Evolutionary conservation across 2,113 vertebrate species (phyloP), one percentile per base, ranked within the genome.

Genomic region (Chamaetylas fuelleborni): DNA sequence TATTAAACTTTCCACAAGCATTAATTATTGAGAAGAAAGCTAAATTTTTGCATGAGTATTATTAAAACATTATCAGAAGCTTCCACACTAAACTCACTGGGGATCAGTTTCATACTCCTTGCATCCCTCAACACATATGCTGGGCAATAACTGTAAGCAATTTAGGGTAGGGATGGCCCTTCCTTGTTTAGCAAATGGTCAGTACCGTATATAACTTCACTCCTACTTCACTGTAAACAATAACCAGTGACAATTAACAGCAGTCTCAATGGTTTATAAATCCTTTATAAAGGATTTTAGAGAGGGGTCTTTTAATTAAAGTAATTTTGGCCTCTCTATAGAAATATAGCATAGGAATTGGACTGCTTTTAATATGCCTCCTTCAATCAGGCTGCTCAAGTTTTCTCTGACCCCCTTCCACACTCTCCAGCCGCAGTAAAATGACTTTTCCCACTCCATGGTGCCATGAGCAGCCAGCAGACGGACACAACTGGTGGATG

Each of bases 11-110:
- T 88, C 83, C 82, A 60, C 50, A 71, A 70, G 47, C 12, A 5
- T 86, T 86, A 88, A 88, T 95, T 87, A 81, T 61, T 81, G 88
- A 92, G 51, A 92, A 51, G 69, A 78, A 93, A 87, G 74, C 24
- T 66, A 78, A 67, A 42, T 84, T 91, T 60, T 84, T 86, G 8
- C 74, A 56, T 77, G 15, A 93, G 87, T 36, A 53, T 89, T 91
- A 86, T 85, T 77, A 62, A 79, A 96, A 84, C 8, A 73, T 71
- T 94, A 91, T 87, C 90, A 87, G 80, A 91, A 66, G 56, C 47
- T 91, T 85, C 40, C 70, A 83, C 28, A n/a, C 67, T 87, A 80
- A 93, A 69, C 28, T 84, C 85, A 88, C 15, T 85, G 53, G 54
- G 34, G 38, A 92, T 86, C 18, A n/a, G 79, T 95, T 95, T 93